Conservation (phyloP, 2,888 invertebrate genomes). For the Coelopa pilipes region DNA sequence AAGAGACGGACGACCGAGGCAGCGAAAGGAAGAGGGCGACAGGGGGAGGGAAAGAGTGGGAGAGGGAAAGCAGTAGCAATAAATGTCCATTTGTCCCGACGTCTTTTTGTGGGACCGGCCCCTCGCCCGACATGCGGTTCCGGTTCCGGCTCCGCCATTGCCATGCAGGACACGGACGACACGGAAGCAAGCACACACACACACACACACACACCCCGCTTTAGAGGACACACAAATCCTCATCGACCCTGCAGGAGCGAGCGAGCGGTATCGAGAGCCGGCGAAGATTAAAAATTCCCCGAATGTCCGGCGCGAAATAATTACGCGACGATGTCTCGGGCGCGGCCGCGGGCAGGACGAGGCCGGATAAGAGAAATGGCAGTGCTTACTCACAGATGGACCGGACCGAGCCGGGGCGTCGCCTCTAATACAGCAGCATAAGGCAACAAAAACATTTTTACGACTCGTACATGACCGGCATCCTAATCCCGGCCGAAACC, state of each 20-base stretch:
- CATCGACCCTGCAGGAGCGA: neutral
- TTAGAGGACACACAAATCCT: neutral
- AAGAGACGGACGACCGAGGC: neutral
- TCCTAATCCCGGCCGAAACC: constrained; percentile 28
- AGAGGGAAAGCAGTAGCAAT: constrained; percentile 1
- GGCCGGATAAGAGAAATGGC: neutral
- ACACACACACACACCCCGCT: neutral
- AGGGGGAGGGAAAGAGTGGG: no score
- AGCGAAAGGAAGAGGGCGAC: no score
- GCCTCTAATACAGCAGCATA: constrained; percentile 8
- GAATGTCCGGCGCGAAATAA: constrained; percentile 42
- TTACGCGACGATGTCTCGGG: constrained; percentile 30
- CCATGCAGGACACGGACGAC: constrained; percentile 36
- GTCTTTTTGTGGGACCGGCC: constrained; percentile 8
- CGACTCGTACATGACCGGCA: constrained; percentile 43
- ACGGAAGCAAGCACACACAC: constrained; percentile 16
- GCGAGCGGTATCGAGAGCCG: constrained; percentile 14
- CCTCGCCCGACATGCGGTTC: neutral
- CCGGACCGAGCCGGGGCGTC: neutral
- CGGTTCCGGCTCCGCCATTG: neutral
- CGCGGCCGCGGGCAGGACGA: neutral
- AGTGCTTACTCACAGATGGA: neutral
- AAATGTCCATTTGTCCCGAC: constrained; percentile 6
- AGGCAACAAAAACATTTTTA: constrained; percentile 38
- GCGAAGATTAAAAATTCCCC: constrained; percentile 42